phyloP scores from a whole-genome alignment of 1,140 invertebrate genomes.

The Phymastichus coffea region DNA sequence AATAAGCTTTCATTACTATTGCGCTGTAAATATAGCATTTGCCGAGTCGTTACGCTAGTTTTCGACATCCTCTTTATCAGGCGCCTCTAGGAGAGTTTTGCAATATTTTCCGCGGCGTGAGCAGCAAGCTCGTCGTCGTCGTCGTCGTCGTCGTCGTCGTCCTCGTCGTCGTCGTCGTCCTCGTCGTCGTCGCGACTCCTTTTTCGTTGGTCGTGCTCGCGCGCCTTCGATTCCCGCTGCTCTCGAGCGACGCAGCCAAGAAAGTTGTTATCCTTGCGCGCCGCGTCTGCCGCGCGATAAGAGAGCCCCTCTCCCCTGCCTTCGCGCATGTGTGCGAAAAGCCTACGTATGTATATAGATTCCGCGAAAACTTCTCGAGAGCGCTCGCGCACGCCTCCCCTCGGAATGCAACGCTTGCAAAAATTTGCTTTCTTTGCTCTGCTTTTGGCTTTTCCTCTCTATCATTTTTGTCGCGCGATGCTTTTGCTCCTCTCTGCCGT shows the following conservation, averaged over 20 bases:
- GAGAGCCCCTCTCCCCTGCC: slow-evolving; percentile 26
- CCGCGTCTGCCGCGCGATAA: slow-evolving; percentile 12
- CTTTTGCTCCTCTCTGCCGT: neutral
- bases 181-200: no score
- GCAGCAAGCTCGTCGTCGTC: neutral
- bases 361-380: slow-evolving; percentile 1
- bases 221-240: neutral
- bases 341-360: no score
- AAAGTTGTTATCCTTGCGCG: slow-evolving; percentile 35
- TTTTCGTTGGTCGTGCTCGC: slow-evolving; percentile 4
- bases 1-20: slow-evolving; percentile 12
- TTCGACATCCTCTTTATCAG: slow-evolving; percentile 9
- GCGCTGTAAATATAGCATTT: no score
- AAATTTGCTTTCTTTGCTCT: neutral
- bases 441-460: neutral
- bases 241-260: slow-evolving; percentile 15
- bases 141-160: no score
- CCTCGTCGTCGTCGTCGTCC: no score
- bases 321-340: no score
- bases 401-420: neutral
- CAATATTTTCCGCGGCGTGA: neutral
- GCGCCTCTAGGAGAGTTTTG: neutral
- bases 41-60: slow-evolving; percentile 1
- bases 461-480: neutral
- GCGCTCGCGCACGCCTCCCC: neutral